Conservation (phyloP, 2,888 invertebrate genomes). For the Ophonus ardosiacus region DNA sequence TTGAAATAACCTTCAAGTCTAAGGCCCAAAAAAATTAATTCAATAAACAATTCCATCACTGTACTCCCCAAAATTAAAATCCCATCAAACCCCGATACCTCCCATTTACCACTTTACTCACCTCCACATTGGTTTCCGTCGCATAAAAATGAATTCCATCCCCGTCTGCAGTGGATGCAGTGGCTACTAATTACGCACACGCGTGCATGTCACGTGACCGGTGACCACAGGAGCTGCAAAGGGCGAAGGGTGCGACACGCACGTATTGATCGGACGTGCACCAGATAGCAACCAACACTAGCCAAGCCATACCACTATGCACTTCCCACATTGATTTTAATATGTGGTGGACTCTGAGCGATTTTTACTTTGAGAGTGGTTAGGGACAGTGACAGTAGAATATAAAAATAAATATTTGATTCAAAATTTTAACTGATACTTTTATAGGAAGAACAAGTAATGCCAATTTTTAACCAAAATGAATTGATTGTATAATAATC, state of each 20-base stretch:
- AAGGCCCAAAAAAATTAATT: too few relatives aligned
- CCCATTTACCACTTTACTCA: background rate
- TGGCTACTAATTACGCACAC: slow-evolving; percentile 37
- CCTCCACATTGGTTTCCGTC: background rate
- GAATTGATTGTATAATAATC: too few relatives aligned
- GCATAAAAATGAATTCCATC: background rate
- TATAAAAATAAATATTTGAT: too few relatives aligned
- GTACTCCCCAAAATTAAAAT: too few relatives aligned
- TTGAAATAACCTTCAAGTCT: too few relatives aligned
- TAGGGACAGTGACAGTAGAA: background rate
- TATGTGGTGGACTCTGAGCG: background rate
- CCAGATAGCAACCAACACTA: slow-evolving; percentile 36
- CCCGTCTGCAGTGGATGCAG: background rate
- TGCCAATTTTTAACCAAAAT: too few relatives aligned
- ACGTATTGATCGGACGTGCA: slow-evolving; percentile 54
- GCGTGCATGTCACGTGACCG: slow-evolving; percentile 45
- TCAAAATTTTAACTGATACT: too few relatives aligned
- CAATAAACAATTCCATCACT: too few relatives aligned
- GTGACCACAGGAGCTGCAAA: background rate
- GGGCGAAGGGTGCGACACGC: slow-evolving; percentile 42
- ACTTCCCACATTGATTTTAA: slow-evolving; percentile 28
- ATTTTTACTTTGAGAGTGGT: background rate
- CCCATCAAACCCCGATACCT: too few relatives aligned
- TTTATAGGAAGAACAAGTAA: too few relatives aligned
- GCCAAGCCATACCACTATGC: slow-evolving; percentile 12